phyloP scores from a whole-genome alignment of 2,888 invertebrate species.

The Pyrocoelia pectoralis region DNA sequence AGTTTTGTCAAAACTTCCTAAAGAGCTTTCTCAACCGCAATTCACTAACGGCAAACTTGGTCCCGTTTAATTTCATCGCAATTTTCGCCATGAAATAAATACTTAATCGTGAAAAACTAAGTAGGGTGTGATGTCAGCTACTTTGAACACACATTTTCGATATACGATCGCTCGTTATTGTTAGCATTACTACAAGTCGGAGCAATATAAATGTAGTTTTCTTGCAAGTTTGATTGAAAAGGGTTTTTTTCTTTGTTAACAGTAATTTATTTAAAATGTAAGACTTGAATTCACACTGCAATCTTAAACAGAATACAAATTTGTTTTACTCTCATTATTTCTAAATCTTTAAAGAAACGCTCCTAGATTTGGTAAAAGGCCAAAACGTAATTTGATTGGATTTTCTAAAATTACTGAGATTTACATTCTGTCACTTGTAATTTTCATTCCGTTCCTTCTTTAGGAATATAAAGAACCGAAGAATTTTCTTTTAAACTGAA shows the following conservation, averaged over 20 bases:
- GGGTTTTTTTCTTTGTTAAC: background rate
- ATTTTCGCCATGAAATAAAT: too few relatives aligned
- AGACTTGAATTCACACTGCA: background rate
- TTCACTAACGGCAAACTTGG: too few relatives aligned
- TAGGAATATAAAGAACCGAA: background rate
- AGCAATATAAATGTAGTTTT: background rate
- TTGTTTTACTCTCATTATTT: constrained; percentile 15
- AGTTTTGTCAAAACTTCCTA: too few relatives aligned
- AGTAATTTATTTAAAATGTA: background rate
- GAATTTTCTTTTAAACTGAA: background rate
- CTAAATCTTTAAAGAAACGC: constrained; percentile 15
- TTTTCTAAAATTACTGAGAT: constrained; percentile 20
- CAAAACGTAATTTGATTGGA: constrained; percentile 23
- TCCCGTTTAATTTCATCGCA: too few relatives aligned
- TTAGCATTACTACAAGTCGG: background rate
- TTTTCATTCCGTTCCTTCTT: background rate
- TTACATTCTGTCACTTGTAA: constrained; percentile 12
- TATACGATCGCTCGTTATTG: background rate
- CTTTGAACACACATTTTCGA: too few relatives aligned
- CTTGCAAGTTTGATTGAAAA: background rate
- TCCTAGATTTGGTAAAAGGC: constrained; percentile 12
- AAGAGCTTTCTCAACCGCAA: too few relatives aligned
- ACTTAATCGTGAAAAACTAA: too few relatives aligned
- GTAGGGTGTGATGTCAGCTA: too few relatives aligned
- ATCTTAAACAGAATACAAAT: constrained; percentile 12